Percentiles rank a stretch among this genome's conserved stretches.
Evolutionary conservation across 2,797 vertebrate genomes (phyloP).

Genomic region (Ctenopoma kingsleyae): DNA sequence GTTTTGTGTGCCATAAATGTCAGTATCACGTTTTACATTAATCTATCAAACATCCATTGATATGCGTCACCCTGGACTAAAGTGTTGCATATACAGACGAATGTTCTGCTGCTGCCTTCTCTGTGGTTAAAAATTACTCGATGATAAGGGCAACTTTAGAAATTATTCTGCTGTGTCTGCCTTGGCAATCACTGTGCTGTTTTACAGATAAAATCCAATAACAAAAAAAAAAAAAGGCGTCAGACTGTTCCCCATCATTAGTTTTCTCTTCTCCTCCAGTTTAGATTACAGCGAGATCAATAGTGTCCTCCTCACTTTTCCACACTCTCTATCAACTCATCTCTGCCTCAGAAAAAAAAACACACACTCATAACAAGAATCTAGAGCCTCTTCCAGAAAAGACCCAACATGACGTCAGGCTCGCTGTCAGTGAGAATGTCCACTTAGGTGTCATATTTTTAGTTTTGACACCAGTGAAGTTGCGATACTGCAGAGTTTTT

Average conservation of each 20-base stretch:
- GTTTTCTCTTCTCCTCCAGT: slow-evolving; percentile 45
- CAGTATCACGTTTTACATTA: background rate
- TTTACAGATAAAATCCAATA: slow-evolving; percentile 57
- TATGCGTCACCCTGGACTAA: background rate
- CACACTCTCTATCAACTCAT: slow-evolving; percentile 35
- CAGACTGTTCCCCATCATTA: slow-evolving; percentile 57
- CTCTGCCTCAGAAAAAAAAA: slow-evolving; percentile 20
- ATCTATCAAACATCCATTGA: too few species aligned
- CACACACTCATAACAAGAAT: slow-evolving; percentile 12
- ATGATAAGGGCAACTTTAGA: slow-evolving; percentile 21
- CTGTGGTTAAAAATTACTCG: background rate
- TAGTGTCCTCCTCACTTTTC: slow-evolving; percentile 25
- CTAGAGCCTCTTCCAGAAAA: background rate
- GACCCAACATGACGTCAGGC: background rate
- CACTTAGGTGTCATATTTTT: background rate
- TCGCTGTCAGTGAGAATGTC: too few species aligned
- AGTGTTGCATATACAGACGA: background rate
- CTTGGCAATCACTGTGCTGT: slow-evolving; percentile 23
- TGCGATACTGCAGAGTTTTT: too few species aligned
- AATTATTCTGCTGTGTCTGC: slow-evolving; percentile 13
- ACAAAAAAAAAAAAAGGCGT: slow-evolving; percentile 20
- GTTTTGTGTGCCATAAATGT: background rate
- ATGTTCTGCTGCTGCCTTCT: background rate
- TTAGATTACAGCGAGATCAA: slow-evolving; percentile 58
- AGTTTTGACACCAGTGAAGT: background rate